phyloP scores from a whole-genome alignment of 2,797 vertebrate species.

The Halcyon smyrnensis region DNA sequence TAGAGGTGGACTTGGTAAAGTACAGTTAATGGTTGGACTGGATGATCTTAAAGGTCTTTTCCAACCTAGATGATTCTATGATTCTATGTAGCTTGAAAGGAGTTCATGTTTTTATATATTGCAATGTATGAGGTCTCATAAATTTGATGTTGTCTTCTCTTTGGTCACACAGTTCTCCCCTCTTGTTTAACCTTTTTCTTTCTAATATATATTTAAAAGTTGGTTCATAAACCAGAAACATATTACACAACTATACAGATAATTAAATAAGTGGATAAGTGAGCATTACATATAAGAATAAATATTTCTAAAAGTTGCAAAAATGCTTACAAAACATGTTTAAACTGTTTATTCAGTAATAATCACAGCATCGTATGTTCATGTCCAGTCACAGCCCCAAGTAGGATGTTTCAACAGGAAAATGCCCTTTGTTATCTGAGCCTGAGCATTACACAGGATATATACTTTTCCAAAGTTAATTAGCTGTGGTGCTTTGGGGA shows the following conservation, averaged over 20 bases:
- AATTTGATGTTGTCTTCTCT: background rate
- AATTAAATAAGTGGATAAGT: background rate
- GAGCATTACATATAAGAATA: background rate
- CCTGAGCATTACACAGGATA: background rate
- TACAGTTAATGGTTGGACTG: too few species aligned
- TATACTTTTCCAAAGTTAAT: background rate
- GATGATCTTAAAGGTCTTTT: too few species aligned
- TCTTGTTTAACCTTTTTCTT: background rate
- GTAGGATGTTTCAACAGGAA: background rate
- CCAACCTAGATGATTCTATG: too few species aligned
- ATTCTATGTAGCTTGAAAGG: background rate
- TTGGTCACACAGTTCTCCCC: background rate
- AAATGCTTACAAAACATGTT: background rate
- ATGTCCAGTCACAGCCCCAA: background rate
- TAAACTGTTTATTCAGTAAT: background rate
- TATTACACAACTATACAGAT: background rate
- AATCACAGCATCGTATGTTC: background rate
- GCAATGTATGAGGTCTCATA: background rate
- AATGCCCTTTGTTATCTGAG: background rate
- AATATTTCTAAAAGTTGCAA: background rate
- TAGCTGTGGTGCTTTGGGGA: background rate
- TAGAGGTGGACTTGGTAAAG: too few species aligned
- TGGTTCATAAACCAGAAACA: background rate
- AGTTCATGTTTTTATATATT: background rate
- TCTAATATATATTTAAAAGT: background rate